A percentile compares a stretch with the other conserved stretches of the same genome.
phyloP scores from a whole-genome alignment of 1,140 invertebrate species.

The Manduca sexta region DNA sequence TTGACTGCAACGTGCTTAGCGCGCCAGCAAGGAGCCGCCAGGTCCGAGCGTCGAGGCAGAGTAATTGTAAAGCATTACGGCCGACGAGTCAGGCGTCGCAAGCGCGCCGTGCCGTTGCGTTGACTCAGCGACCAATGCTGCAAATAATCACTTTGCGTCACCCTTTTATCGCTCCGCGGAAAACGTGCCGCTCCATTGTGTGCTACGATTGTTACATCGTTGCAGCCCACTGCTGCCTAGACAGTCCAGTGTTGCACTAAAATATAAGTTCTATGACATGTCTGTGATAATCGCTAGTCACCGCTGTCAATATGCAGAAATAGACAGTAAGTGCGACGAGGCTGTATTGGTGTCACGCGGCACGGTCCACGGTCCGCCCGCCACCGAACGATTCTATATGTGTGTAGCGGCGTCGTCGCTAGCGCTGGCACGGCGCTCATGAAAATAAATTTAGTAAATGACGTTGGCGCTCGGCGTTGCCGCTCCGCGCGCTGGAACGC shows the following conservation, averaged over 20 bases:
- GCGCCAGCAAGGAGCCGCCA: neutral
- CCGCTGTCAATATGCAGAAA: conserved; percentile 34
- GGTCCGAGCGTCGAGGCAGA: neutral
- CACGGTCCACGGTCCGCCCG: conserved; percentile 19
- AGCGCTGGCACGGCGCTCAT: conserved; percentile 68
- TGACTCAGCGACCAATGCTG: conserved; percentile 63
- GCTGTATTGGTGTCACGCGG: conserved; percentile 47
- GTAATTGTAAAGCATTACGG: neutral
- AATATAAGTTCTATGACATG: no score
- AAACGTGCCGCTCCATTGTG: conserved; percentile 51
- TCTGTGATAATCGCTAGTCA: no score
- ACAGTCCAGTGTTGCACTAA: conserved; percentile 16
- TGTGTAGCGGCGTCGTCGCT: conserved; percentile 53
- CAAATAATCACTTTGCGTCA: conserved; percentile 69
- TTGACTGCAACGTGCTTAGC: no score
- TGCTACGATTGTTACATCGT: conserved; percentile 26
- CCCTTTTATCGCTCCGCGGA: conserved; percentile 56
- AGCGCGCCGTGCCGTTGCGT: conserved; percentile 18
- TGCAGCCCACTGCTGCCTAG: conserved; percentile 20
- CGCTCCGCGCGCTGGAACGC: conserved; percentile 60
- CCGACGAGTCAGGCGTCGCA: neutral
- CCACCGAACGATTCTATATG: conserved; percentile 16
- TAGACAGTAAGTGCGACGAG: conserved; percentile 40
- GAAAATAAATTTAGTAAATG: conserved; percentile 73
- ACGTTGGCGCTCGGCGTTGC: conserved; percentile 63